phyloP scores from a whole-genome alignment of 2,888 invertebrate genomes.

The Dolomedes plantarius region DNA sequence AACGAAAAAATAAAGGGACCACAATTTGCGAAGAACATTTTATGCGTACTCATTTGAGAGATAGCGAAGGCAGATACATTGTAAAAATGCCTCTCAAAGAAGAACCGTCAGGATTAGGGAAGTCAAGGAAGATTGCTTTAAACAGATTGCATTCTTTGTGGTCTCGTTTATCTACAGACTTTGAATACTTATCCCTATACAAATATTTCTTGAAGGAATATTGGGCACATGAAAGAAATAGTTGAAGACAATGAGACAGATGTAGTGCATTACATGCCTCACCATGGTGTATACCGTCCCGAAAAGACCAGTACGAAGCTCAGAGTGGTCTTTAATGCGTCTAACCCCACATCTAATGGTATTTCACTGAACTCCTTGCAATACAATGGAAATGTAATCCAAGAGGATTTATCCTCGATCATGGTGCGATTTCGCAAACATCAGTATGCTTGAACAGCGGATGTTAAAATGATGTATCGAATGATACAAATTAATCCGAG shows the following conservation, averaged over 20 bases:
- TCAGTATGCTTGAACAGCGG: not conserved
- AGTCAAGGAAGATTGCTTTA: not conserved
- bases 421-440: slow-evolving; percentile 15
- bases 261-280: slow-evolving; percentile 14
- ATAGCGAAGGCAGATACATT: not conserved
- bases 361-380: not conserved
- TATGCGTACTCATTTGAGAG: not conserved
- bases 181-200: not conserved
- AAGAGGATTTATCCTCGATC: not conserved
- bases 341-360: not conserved
- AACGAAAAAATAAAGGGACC: not conserved
- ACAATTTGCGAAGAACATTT: not conserved
- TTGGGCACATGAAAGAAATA: slow-evolving; percentile 13
- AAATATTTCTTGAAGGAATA: not conserved
- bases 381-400: slow-evolving; percentile 5
- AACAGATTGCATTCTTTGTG: not conserved
- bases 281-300: not conserved
- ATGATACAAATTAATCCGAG: too few species aligned
- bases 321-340: slow-evolving; percentile 3
- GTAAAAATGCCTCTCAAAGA: not conserved
- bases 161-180: not conserved
- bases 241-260: not conserved
- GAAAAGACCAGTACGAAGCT: not conserved
- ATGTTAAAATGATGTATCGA: slow-evolving; percentile 28
- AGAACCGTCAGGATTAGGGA: not conserved